These are phyloP conservation scores for Marmota flaviventris DNA, from an alignment of 2,113 vertebrate species.

Conservation along the genomic window DNA sequence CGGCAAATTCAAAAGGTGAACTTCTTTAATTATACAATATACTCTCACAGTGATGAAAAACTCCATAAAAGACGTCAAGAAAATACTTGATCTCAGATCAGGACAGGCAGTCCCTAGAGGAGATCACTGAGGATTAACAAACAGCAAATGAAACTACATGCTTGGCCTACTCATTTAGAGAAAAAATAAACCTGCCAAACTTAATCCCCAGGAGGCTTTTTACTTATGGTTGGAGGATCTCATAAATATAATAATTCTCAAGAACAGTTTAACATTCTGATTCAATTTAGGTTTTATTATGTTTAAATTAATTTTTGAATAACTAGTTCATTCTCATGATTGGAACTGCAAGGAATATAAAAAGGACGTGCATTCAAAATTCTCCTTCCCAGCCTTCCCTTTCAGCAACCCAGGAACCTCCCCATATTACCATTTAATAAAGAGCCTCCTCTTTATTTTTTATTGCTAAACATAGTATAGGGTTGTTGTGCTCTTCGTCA, in stretches of 20 bases:
- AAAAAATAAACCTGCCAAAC: background rate
- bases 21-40: background rate
- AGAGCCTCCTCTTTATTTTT: background rate
- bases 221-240: background rate
- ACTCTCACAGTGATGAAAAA: background rate
- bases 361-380: background rate
- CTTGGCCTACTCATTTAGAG: background rate
- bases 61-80: background rate
- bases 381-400: background rate
- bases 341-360: background rate
- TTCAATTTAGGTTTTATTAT: background rate
- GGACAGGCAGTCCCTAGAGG: background rate
- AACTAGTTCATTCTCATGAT: background rate
- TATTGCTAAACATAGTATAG: background rate
- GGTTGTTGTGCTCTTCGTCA: background rate
- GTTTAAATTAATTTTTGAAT: background rate
- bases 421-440: background rate
- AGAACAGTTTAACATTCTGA: background rate
- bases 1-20: background rate
- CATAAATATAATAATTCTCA: background rate
- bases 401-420: background rate
- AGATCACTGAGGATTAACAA: background rate
- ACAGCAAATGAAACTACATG: background rate
- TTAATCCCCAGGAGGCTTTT: background rate
- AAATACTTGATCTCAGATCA: background rate